Conservation (phyloP, 1,140 invertebrate genomes). For the Contarinia nasturtii region DNA sequence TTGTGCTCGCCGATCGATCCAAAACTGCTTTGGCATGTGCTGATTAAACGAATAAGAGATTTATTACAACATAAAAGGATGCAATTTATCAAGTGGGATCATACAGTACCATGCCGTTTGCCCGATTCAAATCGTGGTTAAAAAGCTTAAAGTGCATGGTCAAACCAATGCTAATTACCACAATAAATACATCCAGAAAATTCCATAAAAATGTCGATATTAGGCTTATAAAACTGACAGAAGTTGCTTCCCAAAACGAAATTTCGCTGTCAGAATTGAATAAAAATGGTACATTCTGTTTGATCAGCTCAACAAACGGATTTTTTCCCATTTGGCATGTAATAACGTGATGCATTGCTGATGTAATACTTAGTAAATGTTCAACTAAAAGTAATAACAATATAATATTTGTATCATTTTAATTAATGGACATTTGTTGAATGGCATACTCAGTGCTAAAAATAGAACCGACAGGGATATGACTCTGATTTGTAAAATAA, state of each 20-base stretch:
- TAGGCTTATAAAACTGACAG: conserved; percentile 31
- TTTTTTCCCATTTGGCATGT: conserved; percentile 7
- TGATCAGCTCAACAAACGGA: conserved; percentile 8
- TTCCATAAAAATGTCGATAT: conserved; percentile 47
- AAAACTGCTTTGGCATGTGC: conserved; percentile 11
- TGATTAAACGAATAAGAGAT: conserved; percentile 2
- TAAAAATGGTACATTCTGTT: conserved; percentile 13
- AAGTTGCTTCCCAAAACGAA: conserved; percentile 16
- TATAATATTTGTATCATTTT: neutral
- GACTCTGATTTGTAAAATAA: conserved; percentile 16
- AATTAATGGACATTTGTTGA: no score
- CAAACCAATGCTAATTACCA: conserved; percentile 35
- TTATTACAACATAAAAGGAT: no score
- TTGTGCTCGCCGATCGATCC: conserved; percentile 29
- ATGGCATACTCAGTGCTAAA: conserved; percentile 7
- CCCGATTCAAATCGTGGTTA: conserved; percentile 29
- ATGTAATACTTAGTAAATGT: conserved; percentile 19
- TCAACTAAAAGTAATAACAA: conserved; percentile 15
- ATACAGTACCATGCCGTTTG: conserved; percentile 25
- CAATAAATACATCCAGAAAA: conserved; percentile 44
- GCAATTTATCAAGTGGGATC: no score
- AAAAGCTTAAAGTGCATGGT: conserved; percentile 34
- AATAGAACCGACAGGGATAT: conserved; percentile 17
- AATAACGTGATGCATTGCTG: conserved; percentile 12
- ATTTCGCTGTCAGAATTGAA: conserved; percentile 15